phyloP scores from a whole-genome alignment of 1,140 invertebrate species.

The Cheumatopsyche charites region DNA sequence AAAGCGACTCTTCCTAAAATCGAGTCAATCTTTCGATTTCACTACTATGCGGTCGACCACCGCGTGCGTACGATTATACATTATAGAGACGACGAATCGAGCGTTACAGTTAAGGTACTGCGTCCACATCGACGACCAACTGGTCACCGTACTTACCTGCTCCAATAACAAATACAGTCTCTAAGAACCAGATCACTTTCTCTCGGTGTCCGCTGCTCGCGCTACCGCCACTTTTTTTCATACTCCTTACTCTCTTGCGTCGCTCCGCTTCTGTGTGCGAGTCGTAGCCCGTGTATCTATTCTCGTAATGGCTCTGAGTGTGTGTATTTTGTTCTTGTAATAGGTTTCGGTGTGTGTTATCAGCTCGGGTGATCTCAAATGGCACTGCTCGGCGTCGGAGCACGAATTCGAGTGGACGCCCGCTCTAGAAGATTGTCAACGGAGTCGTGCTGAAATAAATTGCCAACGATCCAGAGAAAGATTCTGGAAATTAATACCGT shows the following conservation, averaged over 20 bases:
- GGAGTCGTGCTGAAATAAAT: slow-evolving; percentile 2
- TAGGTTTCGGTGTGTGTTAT: slow-evolving; percentile 23
- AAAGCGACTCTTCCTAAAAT: background rate
- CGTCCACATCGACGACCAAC: slow-evolving; percentile 20
- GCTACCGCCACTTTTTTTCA: slow-evolving; percentile 19
- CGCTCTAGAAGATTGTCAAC: slow-evolving; percentile 9
- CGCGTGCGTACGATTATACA: background rate
- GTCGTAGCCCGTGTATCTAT: no score
- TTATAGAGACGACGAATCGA: slow-evolving; percentile 10
- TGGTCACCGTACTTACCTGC: slow-evolving; percentile 47
- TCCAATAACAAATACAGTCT: slow-evolving; percentile 48
- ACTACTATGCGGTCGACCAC: background rate
- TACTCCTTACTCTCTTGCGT: background rate
- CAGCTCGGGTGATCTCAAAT: slow-evolving; percentile 30
- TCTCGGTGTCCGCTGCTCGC: slow-evolving; percentile 34
- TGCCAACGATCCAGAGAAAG: background rate
- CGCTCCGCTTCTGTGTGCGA: no score
- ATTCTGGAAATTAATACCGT: background rate
- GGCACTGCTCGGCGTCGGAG: slow-evolving; percentile 10
- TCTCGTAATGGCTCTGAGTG: no score
- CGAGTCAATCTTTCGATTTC: background rate
- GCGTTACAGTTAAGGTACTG: slow-evolving; percentile 43
- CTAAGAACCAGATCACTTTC: slow-evolving; percentile 49
- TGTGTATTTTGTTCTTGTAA: no score
- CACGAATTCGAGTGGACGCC: background rate